Evolutionary conservation across 2,113 vertebrate genomes (phyloP).

Genomic region (Oenanthe oenanthe): DNA sequence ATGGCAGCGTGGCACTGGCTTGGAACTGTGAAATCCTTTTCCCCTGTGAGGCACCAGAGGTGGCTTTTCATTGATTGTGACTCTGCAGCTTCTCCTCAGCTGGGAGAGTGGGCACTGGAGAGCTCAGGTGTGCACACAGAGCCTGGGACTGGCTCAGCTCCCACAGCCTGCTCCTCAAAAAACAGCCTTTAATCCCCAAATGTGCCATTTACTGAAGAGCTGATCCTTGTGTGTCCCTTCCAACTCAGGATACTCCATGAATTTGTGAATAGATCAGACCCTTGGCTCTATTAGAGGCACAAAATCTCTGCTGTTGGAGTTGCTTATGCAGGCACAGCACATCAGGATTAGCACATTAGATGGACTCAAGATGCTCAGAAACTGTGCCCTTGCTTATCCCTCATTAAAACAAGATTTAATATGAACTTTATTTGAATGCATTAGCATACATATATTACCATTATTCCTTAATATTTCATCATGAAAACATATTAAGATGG

Average conservation of each 20-base stretch:
- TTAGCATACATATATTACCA: conserved; percentile 38
- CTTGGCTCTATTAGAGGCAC: neutral
- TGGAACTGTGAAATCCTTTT: neutral
- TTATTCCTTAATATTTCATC: conserved; percentile 50
- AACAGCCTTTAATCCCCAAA: neutral
- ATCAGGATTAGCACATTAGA: neutral
- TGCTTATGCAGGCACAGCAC: neutral
- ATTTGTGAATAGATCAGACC: neutral
- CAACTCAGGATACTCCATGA: neutral
- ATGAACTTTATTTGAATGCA: conserved; percentile 33
- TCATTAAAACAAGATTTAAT: conserved; percentile 51
- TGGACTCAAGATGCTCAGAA: neutral
- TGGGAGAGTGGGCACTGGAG: neutral
- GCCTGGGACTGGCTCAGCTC: neutral
- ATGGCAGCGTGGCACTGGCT: neutral
- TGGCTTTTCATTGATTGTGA: accelerated
- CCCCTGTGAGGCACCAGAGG: neutral
- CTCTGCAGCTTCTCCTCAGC: neutral
- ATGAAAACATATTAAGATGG: neutral
- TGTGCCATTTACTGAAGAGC: neutral
- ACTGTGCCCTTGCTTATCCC: conserved; percentile 29
- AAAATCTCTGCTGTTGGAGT: neutral
- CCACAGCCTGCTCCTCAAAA: neutral
- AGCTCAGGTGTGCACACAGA: neutral
- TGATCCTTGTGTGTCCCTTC: neutral